These are phyloP conservation scores for Hydrophis major DNA, from an alignment of 2,797 vertebrate genomes.

Conservation along the genomic window DNA sequence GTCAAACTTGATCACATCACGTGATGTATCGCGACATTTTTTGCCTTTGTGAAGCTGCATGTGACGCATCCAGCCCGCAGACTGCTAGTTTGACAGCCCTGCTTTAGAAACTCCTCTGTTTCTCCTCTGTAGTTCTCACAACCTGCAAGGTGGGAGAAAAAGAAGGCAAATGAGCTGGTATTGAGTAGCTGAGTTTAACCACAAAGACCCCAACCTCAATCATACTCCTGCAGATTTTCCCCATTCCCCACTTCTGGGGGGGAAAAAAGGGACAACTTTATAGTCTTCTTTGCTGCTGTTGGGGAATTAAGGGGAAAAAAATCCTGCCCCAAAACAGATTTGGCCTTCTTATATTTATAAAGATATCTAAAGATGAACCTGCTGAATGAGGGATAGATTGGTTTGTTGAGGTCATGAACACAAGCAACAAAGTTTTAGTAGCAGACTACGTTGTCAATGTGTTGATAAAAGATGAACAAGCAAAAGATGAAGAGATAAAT, in stretches of 20 bases:
- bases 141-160: not conserved
- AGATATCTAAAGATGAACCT: not conserved
- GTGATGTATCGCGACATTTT: too few relatives aligned
- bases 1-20: too few relatives aligned
- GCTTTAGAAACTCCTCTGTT: not conserved
- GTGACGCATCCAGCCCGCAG: too few relatives aligned
- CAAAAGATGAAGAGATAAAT: not conserved
- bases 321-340: not conserved
- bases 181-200: not conserved
- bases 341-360: not conserved
- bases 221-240: not conserved
- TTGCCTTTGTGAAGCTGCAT: too few relatives aligned
- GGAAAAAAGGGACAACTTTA: not conserved
- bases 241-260: not conserved
- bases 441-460: not conserved
- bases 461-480: not conserved
- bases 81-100: too few relatives aligned
- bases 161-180: not conserved
- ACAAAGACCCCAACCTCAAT: not conserved
- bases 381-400: not conserved
- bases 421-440: not conserved
- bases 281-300: not conserved
- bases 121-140: not conserved
- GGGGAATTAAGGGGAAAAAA: not conserved
- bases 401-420: not conserved